Evolutionary conservation across 1,140 invertebrate genomes (phyloP), one percentile per base, ranked within the genome.

Genomic region (Prorops nasuta): DNA sequence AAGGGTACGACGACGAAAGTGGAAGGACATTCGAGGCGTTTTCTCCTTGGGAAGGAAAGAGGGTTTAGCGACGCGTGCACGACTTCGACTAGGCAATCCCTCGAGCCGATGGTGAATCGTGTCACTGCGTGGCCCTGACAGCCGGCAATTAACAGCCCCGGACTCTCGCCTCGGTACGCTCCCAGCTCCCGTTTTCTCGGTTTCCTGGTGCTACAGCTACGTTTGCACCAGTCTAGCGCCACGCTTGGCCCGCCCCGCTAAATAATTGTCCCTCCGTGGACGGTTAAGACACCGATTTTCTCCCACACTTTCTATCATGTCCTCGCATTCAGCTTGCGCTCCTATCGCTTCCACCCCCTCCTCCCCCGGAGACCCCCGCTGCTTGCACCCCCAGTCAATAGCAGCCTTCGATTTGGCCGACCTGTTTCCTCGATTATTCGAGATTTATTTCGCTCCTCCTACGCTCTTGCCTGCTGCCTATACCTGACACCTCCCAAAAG

Each of bases 81-180:
- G 37, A 28, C 58, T 61, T 61, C 59, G 59, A 54, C 60, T 50
- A 54, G 54, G 67, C 60, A 65, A 66, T 71, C 66, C 66, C 64
- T 63, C 61, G 54, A n/a, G n/a, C 38, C 49, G 51, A 57, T 56
- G 64, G 61, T 66, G 58, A 54, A 54, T 50, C 51, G 41, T 55
- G 59, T 69, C 56, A 54, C 61, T 67, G 71, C 67, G 62, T 77
- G 75, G 47, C 71, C 59, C 64, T 76, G 75, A 75, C 75, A 76
- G 74, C 59, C 64, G 51, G 67, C 72, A 77, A 77, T 76, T 77
- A 76, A 76, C 73, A 68, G 71, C 58, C 56, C 59, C 67, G 72
- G 70, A 71, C 69, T 69, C 64, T 66, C 65, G 65, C 64, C 61
- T 67, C 64, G 40, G 42, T 28, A 15, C 52, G 57, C 53, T 53